These are phyloP conservation scores for Calosoma granatense DNA, from an alignment of 1,140 invertebrate species.

Conservation along the genomic window DNA sequence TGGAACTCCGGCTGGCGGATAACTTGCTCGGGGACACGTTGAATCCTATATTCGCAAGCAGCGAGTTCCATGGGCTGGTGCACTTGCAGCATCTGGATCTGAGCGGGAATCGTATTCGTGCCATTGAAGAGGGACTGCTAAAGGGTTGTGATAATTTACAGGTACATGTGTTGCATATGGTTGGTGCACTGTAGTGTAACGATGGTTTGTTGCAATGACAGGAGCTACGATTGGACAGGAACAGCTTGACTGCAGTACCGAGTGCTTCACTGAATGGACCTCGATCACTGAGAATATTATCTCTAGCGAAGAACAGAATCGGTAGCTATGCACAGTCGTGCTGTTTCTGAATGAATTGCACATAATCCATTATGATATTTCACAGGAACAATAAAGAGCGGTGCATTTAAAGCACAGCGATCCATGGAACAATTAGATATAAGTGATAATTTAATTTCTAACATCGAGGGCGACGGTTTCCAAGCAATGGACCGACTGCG, in stretches of 20 bases:
- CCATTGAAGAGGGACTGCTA: conserved; percentile 73
- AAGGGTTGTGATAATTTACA: conserved; percentile 67
- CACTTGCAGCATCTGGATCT: conserved; percentile 66
- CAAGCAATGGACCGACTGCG: conserved; percentile 52
- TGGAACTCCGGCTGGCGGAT: conserved; percentile 60
- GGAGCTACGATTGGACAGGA: conserved; percentile 70
- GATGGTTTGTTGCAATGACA: conserved; percentile 37
- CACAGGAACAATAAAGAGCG: conserved; percentile 50
- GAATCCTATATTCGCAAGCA: conserved; percentile 80
- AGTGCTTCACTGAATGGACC: conserved; percentile 69
- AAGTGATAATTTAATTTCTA: conserved; percentile 60
- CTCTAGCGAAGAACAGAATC: conserved; percentile 68
- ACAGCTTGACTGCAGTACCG: conserved; percentile 64
- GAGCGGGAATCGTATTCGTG: conserved; percentile 64
- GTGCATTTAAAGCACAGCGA: conserved; percentile 53
- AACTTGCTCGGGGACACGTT: conserved; percentile 80
- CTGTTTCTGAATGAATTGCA: too few relatives aligned
- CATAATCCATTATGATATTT: not conserved
- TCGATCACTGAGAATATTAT: conserved; percentile 54
- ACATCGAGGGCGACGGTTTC: conserved; percentile 64
- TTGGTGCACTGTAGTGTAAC: too few relatives aligned
- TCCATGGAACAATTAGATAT: conserved; percentile 63
- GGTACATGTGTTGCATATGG: too few relatives aligned
- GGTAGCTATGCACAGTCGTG: conserved; percentile 46
- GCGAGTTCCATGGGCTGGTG: conserved; percentile 66